These are phyloP conservation scores for Esperia sulphurella DNA, from an alignment of 2,888 invertebrate genomes.

Conservation along the genomic window DNA sequence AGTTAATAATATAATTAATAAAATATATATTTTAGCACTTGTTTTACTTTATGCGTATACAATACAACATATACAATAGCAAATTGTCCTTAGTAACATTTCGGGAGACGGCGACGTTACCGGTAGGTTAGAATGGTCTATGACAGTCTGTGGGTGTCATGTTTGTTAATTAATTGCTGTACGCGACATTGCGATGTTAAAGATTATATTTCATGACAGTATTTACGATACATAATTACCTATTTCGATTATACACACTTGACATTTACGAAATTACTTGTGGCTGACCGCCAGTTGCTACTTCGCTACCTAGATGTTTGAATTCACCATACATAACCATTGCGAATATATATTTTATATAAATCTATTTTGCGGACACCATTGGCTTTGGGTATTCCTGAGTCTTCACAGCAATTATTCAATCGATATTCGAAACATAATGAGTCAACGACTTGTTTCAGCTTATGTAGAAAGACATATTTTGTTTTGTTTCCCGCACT, in stretches of 20 bases:
- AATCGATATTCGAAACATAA: not conserved
- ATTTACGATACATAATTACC: slow-evolving; percentile 1
- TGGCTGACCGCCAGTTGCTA: not conserved
- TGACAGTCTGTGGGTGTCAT: not conserved
- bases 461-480: not conserved
- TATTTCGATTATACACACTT: slow-evolving; percentile 1
- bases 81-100: not conserved
- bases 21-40: too few species aligned
- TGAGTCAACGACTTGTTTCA: not conserved
- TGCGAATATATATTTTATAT: not conserved
- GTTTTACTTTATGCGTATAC: too few species aligned
- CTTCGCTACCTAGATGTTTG: not conserved
- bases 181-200: slow-evolving; percentile 1
- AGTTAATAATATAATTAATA: too few species aligned
- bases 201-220: not conserved
- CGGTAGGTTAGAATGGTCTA: not conserved
- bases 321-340: too few species aligned
- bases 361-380: not conserved
- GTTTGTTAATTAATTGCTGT: slow-evolving; percentile 1
- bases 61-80: not conserved
- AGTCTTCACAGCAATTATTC: not conserved
- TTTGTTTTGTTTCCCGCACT: not conserved
- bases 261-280: slow-evolving; percentile 8
- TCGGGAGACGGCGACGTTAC: not conserved
- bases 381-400: not conserved